Percentiles rank a stretch among this genome's conserved stretches.
Evolutionary conservation across 2,797 vertebrate genomes (phyloP).

Genomic region (Enteromius argenteus): DNA sequence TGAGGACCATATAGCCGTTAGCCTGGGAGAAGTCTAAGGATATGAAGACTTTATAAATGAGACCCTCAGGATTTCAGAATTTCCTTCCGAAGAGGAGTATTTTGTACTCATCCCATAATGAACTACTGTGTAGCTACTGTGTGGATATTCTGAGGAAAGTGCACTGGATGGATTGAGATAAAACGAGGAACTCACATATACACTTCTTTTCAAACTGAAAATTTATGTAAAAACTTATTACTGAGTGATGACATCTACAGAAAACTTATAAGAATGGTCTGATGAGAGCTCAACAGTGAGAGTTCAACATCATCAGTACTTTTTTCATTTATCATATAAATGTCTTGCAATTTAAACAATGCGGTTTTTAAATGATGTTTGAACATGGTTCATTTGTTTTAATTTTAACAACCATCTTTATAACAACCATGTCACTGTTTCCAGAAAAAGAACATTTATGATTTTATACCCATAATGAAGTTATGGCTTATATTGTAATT

Average conservation of each 20-base stretch:
- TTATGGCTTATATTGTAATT: too few species aligned
- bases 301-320: background rate
- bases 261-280: background rate
- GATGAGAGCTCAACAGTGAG: background rate
- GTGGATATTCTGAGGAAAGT: background rate
- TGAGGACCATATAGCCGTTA: slow-evolving; percentile 74
- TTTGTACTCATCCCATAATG: background rate
- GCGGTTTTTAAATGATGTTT: background rate
- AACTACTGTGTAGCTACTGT: slow-evolving; percentile 7
- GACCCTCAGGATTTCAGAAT: background rate
- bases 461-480: background rate
- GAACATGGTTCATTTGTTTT: background rate
- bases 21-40: slow-evolving; percentile 59
- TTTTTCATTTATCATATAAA: slow-evolving; percentile 1
- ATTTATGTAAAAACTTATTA: background rate
- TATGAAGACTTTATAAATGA: background rate
- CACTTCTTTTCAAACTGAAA: background rate
- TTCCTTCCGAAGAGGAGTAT: background rate
- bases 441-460: background rate
- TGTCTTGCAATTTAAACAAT: background rate
- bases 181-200: background rate
- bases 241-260: background rate
- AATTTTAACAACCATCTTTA: background rate
- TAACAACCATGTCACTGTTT: background rate
- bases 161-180: background rate